phyloP scores from a whole-genome alignment of 2,888 invertebrate species.

The Odontocolon sp. region DNA sequence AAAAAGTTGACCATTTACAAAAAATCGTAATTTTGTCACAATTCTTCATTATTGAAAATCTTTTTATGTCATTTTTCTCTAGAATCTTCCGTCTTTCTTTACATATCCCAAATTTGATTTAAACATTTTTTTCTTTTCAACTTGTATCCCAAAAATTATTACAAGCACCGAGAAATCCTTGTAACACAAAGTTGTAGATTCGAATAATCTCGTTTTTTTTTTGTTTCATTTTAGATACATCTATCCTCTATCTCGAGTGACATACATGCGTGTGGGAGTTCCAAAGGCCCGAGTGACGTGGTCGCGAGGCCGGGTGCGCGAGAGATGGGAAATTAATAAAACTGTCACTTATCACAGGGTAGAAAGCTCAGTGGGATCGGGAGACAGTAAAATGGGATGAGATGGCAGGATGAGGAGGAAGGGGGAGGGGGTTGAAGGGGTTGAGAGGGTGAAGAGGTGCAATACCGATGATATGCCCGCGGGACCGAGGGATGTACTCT shows the following conservation, averaged over 20 bases:
- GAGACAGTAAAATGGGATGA: constrained; percentile 4
- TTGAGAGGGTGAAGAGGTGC: constrained; percentile 24
- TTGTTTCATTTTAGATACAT: neutral
- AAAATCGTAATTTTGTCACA: too few relatives aligned
- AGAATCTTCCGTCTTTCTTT: too few relatives aligned
- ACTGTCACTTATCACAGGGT: constrained; percentile 85
- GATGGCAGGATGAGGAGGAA: too few relatives aligned
- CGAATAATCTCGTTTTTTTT: neutral
- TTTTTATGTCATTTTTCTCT: too few relatives aligned
- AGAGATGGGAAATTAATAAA: constrained; percentile 88
- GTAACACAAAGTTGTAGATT: too few relatives aligned
- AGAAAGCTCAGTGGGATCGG: constrained; percentile 14
- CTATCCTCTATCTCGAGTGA: constrained; percentile 51
- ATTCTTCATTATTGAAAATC: too few relatives aligned
- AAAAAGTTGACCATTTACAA: too few relatives aligned
- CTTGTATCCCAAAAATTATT: too few relatives aligned
- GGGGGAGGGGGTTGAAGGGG: too few relatives aligned
- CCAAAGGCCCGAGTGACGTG: constrained; percentile 45
- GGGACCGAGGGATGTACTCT: constrained; percentile 51
- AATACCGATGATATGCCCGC: constrained; percentile 56
- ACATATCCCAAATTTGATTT: too few relatives aligned
- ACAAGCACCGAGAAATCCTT: too few relatives aligned
- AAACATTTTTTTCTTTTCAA: too few relatives aligned
- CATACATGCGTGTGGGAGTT: constrained; percentile 36
- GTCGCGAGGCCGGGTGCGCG: constrained; percentile 58